phyloP scores from a whole-genome alignment of 2,888 invertebrate genomes.

The Aethes cnicana region DNA sequence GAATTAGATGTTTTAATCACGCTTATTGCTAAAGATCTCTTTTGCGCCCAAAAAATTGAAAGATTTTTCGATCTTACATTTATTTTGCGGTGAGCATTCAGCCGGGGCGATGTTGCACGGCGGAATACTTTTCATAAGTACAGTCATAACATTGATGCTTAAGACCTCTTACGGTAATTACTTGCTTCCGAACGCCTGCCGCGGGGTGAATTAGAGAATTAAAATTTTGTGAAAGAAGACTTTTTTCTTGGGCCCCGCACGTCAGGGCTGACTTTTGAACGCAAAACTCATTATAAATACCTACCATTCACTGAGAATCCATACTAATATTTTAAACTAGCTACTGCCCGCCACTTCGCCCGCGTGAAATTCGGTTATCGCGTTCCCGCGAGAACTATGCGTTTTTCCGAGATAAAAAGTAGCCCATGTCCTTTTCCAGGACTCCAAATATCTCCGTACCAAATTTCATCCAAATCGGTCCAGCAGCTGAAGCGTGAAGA shows the following conservation, averaged over 20 bases:
- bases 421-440: too few species aligned
- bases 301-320: too few species aligned
- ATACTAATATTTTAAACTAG: too few species aligned
- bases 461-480: too few species aligned
- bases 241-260: constrained; percentile 43
- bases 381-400: too few species aligned
- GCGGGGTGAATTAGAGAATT: constrained; percentile 75
- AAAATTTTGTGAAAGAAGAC: constrained; percentile 74
- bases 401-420: too few species aligned
- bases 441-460: too few species aligned
- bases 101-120: constrained; percentile 57
- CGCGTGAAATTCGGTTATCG: too few species aligned
- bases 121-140: constrained; percentile 78
- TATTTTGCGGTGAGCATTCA: constrained; percentile 74
- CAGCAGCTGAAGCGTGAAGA: too few species aligned
- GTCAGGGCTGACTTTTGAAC: constrained; percentile 6
- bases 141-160: constrained; percentile 80
- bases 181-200: constrained; percentile 54
- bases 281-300: too few species aligned
- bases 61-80: constrained; percentile 44
- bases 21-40: constrained; percentile 3
- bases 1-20: constrained; percentile 4
- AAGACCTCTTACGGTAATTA: constrained; percentile 81
- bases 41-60: constrained; percentile 10
- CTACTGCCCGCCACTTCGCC: too few species aligned